Percentiles rank a stretch among this genome's conserved stretches.
These are phyloP conservation scores for Mantis religiosa DNA, from an alignment of 2,888 invertebrate species.

Conservation along the genomic window DNA sequence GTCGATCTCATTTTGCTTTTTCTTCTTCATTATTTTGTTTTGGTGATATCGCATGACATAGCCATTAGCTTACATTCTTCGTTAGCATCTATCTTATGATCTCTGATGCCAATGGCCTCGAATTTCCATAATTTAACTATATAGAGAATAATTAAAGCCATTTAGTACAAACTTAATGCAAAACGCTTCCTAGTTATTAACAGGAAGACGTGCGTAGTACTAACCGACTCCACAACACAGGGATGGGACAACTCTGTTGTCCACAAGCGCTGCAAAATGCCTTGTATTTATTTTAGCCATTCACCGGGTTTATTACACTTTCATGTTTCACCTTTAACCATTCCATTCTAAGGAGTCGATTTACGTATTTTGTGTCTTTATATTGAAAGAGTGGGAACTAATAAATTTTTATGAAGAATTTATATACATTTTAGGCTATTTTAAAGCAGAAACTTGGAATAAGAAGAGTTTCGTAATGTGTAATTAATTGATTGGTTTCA, in stretches of 20 bases:
- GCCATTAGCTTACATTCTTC: neutral
- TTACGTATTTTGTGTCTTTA: neutral
- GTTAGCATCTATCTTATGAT: neutral
- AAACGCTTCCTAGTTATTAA: neutral
- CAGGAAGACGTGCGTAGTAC: neutral
- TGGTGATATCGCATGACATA: neutral
- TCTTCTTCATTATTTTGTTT: neutral
- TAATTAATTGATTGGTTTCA: neutral
- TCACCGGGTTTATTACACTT: no score
- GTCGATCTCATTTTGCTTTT: neutral
- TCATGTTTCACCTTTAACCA: no score
- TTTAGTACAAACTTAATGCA: neutral
- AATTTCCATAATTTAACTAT: neutral
- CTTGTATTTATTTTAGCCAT: no score
- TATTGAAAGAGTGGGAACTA: neutral
- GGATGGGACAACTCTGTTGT: neutral
- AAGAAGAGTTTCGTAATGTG: neutral
- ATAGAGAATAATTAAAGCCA: neutral
- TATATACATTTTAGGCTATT: neutral
- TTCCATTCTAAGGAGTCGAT: neutral
- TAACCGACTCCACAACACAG: neutral
- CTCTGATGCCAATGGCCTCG: neutral
- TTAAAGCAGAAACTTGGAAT: neutral
- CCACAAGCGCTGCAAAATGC: neutral
- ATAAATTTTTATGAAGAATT: neutral